Base-by-base conservation (phyloP, 2,113 vertebrate species). In the Suncus etruscus region DNA sequence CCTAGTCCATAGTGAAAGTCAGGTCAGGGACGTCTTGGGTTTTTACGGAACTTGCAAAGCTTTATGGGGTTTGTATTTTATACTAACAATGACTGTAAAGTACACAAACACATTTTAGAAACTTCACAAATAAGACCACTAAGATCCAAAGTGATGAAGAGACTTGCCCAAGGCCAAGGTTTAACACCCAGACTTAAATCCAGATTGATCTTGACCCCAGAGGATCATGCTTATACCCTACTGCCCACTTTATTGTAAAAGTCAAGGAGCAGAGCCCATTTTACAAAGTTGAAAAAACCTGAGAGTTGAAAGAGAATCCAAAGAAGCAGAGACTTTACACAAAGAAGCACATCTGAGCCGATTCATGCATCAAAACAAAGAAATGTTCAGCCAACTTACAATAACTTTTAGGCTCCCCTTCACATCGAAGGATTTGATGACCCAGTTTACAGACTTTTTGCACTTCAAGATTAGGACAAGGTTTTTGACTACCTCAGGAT, bases 391-490 rank as follows among this genome's bases (percentile, higher is more conserved):
- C 39, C 89, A 91, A 97, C 99, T 98, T 98, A 99, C 99, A 98
- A 99, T 97, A 20, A 98, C 97, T 92, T 98, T 96, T 97, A 99
- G 97, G 77, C 96, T 98, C 95, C 99, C 99, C 0, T 96, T 97
- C 84, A 99, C 94, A 61, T 97, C 97, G 65, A 98, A 98, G 1
- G 98, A 97, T 96, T 98, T 98, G 97, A 99, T 98, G 95, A 99
- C 99, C 99, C 99, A 99, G 95, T 99, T 99, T 97, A 99, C 99
- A 31, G 98, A 97, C 96, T 98, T 99, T 85, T 97, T 96, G 73
- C 99, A 99, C 96, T 98, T 99, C 93, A 99, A 98, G 95, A 99
- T 97, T 96, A 99, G 97, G 54, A 98, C 94, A 0, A 99, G 89
- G 79, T 99, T 97, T 76, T 98, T 98, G 84, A 97, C 95, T 95